Conservation (phyloP, 2,113 vertebrate genomes). For the Melanerpes aurifrons region DNA sequence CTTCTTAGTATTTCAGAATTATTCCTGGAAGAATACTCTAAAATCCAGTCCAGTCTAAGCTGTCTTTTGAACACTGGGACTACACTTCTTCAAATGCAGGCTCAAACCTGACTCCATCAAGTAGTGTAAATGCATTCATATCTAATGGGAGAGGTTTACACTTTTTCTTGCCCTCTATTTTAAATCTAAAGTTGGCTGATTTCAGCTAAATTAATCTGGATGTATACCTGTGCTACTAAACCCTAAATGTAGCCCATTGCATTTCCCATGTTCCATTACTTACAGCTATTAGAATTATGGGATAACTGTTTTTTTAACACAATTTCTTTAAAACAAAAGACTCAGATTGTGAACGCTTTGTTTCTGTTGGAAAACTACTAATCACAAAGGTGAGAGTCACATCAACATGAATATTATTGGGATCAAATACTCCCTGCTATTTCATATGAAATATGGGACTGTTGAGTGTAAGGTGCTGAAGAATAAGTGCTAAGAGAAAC, state of each 20-base stretch:
- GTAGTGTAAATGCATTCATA: background rate
- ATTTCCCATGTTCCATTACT: background rate
- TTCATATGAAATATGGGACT: background rate
- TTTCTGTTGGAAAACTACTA: background rate
- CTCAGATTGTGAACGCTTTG: background rate
- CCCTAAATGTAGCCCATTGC: background rate
- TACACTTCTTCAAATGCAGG: background rate
- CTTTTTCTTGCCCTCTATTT: background rate
- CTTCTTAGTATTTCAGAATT: background rate
- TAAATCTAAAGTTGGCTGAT: background rate
- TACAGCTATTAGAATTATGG: background rate
- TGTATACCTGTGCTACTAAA: background rate
- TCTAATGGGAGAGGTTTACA: background rate
- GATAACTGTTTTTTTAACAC: background rate
- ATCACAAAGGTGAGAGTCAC: background rate
- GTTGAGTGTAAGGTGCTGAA: background rate
- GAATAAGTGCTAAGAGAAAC: constrained; percentile 11
- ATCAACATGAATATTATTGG: background rate
- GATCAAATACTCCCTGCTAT: constrained; percentile 1
- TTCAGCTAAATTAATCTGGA: background rate
- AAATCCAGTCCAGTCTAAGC: background rate
- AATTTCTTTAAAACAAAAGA: background rate
- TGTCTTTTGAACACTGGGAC: background rate
- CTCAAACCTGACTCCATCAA: background rate
- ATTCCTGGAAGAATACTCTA: background rate